Evolutionary conservation across 2,797 vertebrate species (phyloP).

Genomic region (Hippoglossus hippoglossus): DNA sequence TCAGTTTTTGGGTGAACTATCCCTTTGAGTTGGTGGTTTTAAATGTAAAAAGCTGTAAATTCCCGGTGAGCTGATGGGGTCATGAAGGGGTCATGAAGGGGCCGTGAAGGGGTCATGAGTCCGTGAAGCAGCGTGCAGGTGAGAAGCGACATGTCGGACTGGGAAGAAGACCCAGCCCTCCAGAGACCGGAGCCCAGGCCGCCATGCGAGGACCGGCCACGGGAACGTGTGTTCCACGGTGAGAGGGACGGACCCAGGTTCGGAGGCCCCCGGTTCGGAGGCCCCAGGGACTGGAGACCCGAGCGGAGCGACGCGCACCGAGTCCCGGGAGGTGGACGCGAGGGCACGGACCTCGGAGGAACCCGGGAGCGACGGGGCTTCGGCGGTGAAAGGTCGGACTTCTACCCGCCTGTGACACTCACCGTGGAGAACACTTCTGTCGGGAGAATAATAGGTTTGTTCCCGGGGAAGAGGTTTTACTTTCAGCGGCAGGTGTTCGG

Average conservation of each 20-base stretch:
- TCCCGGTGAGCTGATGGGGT: too few relatives aligned
- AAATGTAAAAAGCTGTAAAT: too few relatives aligned
- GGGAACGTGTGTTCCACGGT: constrained; percentile 22
- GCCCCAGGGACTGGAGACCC: not conserved
- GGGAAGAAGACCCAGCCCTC: constrained; percentile 76
- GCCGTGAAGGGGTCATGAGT: not conserved
- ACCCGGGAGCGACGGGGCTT: not conserved
- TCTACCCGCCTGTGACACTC: constrained; percentile 70
- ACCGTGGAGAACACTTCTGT: constrained; percentile 77
- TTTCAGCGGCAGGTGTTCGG: too few relatives aligned
- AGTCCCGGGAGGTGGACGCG: too few relatives aligned
- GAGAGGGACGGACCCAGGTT: constrained; percentile 8
- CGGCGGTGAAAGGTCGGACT: not conserved
- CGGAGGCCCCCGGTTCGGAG: constrained; percentile 11
- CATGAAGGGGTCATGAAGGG: not conserved
- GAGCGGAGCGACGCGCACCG: not conserved
- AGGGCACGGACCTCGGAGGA: not conserved
- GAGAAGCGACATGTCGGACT: constrained; percentile 78
- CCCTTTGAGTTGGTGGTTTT: too few relatives aligned
- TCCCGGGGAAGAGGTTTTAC: too few relatives aligned
- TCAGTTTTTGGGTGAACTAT: too few relatives aligned
- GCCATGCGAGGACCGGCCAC: rapidly evolving
- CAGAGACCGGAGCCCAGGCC: not conserved
- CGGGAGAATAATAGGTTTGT: constrained; percentile 88
- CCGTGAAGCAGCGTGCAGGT: not conserved